Conservation (phyloP, 2,113 vertebrate genomes). For the Dicerorhinus sumatrensis region DNA sequence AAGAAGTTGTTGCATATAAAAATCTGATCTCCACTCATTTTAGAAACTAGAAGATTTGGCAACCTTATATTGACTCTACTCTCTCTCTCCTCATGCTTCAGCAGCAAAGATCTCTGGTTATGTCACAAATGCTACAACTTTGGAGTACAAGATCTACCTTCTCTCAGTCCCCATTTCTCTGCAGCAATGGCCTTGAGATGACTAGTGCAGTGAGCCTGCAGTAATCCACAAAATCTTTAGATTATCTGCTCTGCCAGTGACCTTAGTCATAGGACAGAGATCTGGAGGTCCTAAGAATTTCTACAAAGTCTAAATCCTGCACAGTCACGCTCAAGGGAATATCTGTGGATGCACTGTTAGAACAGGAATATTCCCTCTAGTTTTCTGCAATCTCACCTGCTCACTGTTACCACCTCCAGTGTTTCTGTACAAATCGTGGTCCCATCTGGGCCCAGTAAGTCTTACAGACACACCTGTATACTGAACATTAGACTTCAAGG, state of each 20-base stretch:
- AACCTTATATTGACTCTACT: background rate
- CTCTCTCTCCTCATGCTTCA: background rate
- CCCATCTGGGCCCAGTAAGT: background rate
- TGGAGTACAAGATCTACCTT: background rate
- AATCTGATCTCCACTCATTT: constrained; percentile 23
- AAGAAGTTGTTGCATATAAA: constrained; percentile 31
- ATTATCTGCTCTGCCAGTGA: background rate
- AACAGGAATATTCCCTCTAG: background rate
- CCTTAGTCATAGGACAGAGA: background rate
- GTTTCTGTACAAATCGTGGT: background rate
- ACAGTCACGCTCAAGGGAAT: background rate
- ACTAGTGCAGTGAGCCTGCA: background rate
- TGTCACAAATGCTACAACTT: background rate
- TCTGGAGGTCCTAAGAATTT: background rate
- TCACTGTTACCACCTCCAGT: background rate
- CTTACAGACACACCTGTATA: background rate
- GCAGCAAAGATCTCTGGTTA: background rate
- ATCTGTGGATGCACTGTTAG: background rate
- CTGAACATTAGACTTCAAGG: background rate
- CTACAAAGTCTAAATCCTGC: background rate
- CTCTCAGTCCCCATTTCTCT: background rate
- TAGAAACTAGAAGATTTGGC: constrained; percentile 13
- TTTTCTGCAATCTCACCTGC: background rate
- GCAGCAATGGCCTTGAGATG: background rate
- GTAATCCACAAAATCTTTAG: background rate